phyloP scores from a whole-genome alignment of 2,797 vertebrate species.

The Nothura maculosa region DNA sequence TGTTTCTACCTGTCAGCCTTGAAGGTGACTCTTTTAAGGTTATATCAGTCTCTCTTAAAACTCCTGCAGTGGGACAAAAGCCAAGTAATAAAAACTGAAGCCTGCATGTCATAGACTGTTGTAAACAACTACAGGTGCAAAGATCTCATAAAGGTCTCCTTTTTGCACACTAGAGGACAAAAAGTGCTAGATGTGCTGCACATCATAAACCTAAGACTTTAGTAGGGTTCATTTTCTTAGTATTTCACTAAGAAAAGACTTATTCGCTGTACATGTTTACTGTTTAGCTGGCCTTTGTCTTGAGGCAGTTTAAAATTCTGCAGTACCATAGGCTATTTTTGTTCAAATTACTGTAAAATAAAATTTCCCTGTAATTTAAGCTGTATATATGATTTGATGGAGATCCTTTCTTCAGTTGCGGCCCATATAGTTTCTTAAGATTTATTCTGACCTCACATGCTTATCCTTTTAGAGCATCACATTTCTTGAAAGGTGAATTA shows the following conservation, averaged over 20 bases:
- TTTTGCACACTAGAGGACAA: not conserved
- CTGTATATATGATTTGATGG: not conserved
- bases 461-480: not conserved
- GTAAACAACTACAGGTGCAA: not conserved
- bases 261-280: not conserved
- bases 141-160: not conserved
- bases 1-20: not conserved
- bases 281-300: not conserved
- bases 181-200: not conserved
- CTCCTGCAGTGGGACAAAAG: not conserved
- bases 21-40: conserved; percentile 16
- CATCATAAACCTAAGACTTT: not conserved
- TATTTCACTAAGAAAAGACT: not conserved
- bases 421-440: rapidly evolving
- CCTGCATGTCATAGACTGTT: not conserved
- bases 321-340: rapidly evolving
- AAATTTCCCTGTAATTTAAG: not conserved
- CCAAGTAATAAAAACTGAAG: not conserved
- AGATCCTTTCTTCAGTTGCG: rapidly evolving
- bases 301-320: not conserved
- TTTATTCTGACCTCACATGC: not conserved
- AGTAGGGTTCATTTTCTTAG: not conserved
- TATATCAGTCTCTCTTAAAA: not conserved
- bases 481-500: not conserved
- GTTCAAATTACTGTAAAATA: not conserved